Conservation (phyloP, 2,113 vertebrate genomes). For the Azemiops feae region DNA sequence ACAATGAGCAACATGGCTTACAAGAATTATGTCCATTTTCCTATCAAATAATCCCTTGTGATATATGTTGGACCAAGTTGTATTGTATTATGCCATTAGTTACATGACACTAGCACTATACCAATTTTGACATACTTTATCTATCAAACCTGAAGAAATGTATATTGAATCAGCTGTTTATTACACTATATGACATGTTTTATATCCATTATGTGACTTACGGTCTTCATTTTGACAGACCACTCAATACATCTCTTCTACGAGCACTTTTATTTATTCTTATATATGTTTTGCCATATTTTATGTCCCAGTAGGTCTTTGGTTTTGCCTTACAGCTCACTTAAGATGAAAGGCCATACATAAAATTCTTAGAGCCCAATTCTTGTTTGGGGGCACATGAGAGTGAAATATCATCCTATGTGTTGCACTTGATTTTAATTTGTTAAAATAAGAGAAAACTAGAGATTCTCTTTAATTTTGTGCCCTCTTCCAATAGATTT, state of each 20-base stretch:
- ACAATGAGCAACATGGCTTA: not conserved
- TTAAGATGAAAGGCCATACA: not conserved
- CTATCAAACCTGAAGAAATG: conserved; percentile 11
- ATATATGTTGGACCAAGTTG: conserved; percentile 7
- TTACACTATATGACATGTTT: conserved; percentile 25
- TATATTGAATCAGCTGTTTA: conserved; percentile 23
- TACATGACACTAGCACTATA: conserved; percentile 1
- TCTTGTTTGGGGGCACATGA: not conserved
- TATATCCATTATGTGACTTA: conserved; percentile 24
- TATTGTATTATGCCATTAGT: conserved; percentile 5
- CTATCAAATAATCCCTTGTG: not conserved
- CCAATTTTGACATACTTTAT: conserved; percentile 8
- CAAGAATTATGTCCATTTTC: not conserved
- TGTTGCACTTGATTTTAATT: not conserved
- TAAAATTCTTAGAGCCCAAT: conserved; percentile 1
- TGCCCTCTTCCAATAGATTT: not conserved
- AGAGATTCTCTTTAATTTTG: not conserved
- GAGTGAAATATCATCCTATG: not conserved
- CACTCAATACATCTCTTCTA: conserved; percentile 9
- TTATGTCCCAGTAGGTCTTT: not conserved
- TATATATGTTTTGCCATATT: conserved; percentile 22
- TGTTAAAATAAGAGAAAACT: not conserved
- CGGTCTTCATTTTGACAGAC: conserved; percentile 1
- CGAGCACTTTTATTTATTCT: conserved; percentile 18
- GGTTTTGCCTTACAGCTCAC: conserved; percentile 8